Evolutionary conservation across 1,140 invertebrate genomes (phyloP), one percentile per base, ranked within the genome.

Genomic region (Andrena cerasifolii): DNA sequence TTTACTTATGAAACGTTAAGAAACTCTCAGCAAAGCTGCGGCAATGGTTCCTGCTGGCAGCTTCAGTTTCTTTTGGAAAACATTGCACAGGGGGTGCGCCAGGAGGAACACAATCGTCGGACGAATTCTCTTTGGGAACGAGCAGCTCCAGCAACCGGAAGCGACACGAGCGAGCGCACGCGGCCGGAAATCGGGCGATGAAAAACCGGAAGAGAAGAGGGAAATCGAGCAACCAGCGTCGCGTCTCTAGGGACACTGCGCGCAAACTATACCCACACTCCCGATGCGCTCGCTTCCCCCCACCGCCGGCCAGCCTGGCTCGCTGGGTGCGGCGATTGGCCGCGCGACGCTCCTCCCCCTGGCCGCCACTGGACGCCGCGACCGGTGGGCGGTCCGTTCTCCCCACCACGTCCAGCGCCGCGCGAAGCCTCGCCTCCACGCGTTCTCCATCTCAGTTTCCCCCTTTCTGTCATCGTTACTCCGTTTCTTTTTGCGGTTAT

Each of bases 201-300:
- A 51, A 62, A 73, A 56, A 62, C 67, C 49, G 70, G 75, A 67
- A 68, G 68, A 63, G 67, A 14, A 18, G 18, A 67, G 49, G 49
- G 47, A 82, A 80, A 61, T 65, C 71, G 56, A 85, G 74, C 76
- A 74, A 56, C 73, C 82, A 58, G 62, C 82, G 73, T 82, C 84
- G 66, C 73, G 84, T 85, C 84, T 85, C 82, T 71, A 72, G 70
- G 79, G 67, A 84, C 80, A 85, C 84, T 85, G 84, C 75, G 79
- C 62, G 45, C 71, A 36, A 74, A 71, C 79, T 51, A 63, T 85
- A 84, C 84, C 84, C 84, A 85, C 82, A 85, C 84, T 80, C 79
- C 79, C 79, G 82, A 76, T 75, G 45, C 70, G 51, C 47, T 33
- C 14, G 24, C 28, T 26, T 24, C n/a, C 78, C 78, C 83, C 80